Conservation (phyloP, 2,113 vertebrate genomes). For the Calonectris borealis region DNA sequence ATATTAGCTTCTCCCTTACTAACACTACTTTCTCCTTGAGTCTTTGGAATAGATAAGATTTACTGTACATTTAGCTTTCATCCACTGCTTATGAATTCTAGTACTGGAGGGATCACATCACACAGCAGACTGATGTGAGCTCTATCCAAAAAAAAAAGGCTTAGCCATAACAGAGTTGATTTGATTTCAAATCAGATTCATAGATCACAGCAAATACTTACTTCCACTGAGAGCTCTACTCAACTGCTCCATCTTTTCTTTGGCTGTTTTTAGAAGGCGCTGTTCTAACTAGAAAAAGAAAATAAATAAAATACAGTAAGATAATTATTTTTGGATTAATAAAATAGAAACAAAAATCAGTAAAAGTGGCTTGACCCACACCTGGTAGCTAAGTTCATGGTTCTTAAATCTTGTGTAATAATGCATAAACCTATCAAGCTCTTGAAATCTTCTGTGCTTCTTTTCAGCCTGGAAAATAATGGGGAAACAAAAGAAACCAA, state of each 20-base stretch:
- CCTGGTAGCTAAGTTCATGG: slow-evolving; percentile 98
- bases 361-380: slow-evolving; percentile 65
- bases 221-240: slow-evolving; percentile 94
- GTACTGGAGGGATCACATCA: background rate
- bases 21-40: background rate
- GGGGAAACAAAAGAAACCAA: background rate
- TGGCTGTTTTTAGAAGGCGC: slow-evolving; percentile 97
- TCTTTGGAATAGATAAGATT: background rate
- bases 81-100: background rate
- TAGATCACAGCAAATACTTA: slow-evolving; percentile 70
- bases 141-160: background rate
- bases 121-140: background rate
- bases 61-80: background rate
- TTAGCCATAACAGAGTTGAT: background rate
- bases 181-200: background rate
- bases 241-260: slow-evolving; percentile 99
- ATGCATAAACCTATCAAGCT: slow-evolving; percentile 99
- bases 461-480: slow-evolving; percentile 88
- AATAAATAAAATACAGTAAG: slow-evolving; percentile 19
- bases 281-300: slow-evolving; percentile 87
- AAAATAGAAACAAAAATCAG: background rate
- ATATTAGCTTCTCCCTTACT: background rate
- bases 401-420: slow-evolving; percentile 99
- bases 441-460: slow-evolving; percentile 97
- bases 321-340: background rate